Conservation (phyloP, 2,113 vertebrate species). For the Thamnophis sirtalis region DNA sequence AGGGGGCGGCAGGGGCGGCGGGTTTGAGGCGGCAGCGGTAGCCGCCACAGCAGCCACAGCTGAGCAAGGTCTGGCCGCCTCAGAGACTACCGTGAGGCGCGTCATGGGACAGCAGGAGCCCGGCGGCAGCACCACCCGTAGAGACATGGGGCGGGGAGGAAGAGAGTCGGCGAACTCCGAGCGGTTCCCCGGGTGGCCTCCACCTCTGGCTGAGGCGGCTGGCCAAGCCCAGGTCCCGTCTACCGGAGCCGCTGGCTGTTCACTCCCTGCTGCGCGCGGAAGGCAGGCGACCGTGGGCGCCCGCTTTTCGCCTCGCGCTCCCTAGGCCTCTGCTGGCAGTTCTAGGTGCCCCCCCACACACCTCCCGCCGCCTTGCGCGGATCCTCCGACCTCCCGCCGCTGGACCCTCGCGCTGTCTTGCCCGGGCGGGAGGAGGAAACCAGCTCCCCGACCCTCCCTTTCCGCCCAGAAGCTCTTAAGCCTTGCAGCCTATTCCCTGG, state of each 20-base stretch:
- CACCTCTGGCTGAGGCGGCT: not conserved
- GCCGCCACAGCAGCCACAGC: conserved; percentile 50
- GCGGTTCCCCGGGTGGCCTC: not conserved
- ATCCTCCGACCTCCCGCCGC: not conserved
- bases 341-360: too few species aligned
- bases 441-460: not conserved
- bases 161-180: not conserved
- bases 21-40: conserved; percentile 54
- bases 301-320: not conserved
- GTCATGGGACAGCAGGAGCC: conserved; percentile 75
- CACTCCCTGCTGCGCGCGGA: not conserved
- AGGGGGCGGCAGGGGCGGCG: conserved; percentile 40
- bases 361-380: not conserved
- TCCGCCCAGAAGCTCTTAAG: not conserved
- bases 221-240: not conserved
- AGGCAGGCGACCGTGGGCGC: not conserved
- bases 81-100: conserved; percentile 59
- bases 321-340: not conserved
- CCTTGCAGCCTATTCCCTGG: not conserved
- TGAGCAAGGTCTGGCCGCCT: conserved; percentile 54
- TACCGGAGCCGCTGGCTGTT: not conserved
- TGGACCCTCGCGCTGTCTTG: not conserved
- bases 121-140: conserved; percentile 78
- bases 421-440: not conserved
- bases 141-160: conserved; percentile 62